phyloP scores from a whole-genome alignment of 2,113 vertebrate species.

The Cariama cristata region DNA sequence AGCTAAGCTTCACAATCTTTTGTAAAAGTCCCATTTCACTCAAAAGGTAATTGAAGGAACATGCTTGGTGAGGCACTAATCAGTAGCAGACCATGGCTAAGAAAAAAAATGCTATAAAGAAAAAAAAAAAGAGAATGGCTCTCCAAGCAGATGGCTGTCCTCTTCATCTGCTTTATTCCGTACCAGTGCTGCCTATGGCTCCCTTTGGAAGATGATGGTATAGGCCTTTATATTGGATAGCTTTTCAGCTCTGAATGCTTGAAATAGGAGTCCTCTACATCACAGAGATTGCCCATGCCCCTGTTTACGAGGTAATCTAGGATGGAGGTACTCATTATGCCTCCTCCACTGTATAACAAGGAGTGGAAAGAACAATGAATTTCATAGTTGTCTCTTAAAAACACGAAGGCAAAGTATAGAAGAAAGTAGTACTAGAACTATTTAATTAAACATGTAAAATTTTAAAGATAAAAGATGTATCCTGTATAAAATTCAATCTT shows the following conservation, averaged over 20 bases:
- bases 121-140: background rate
- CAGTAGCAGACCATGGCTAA: background rate
- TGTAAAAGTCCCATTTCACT: background rate
- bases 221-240: background rate
- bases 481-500: background rate
- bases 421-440: background rate
- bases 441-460: background rate
- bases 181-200: background rate
- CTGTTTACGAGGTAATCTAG: background rate
- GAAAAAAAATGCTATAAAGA: background rate
- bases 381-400: background rate
- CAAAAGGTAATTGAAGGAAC: background rate
- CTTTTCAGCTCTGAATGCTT: background rate
- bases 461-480: background rate
- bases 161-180: background rate
- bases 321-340: background rate
- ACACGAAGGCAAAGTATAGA: background rate
- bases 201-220: background rate
- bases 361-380: background rate
- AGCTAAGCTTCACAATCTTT: background rate
- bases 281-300: background rate
- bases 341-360: background rate
- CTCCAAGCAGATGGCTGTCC: background rate
- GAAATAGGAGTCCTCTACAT: background rate
- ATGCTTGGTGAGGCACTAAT: background rate